These are phyloP conservation scores for Crocodylus rhombifer DNA, from an alignment of 2,797 vertebrate genomes.

Conservation along the genomic window DNA sequence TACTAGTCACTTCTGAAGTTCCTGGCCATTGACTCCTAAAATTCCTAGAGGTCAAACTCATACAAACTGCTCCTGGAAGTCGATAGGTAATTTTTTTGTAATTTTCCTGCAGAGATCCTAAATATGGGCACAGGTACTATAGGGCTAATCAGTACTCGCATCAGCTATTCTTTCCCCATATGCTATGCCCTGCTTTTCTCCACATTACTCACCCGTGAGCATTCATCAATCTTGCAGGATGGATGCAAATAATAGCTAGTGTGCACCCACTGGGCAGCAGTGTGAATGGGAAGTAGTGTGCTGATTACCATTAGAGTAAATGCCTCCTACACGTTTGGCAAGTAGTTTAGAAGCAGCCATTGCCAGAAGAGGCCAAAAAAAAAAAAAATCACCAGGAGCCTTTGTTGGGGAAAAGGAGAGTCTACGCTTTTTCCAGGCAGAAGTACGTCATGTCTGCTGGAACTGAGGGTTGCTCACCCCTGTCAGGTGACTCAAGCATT, in stretches of 20 bases:
- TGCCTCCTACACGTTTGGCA: neutral
- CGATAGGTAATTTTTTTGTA: neutral
- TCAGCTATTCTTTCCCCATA: neutral
- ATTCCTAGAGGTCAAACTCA: neutral
- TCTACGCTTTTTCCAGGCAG: neutral
- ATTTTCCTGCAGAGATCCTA: neutral
- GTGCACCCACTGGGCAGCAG: neutral
- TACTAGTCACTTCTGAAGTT: neutral
- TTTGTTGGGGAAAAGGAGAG: neutral
- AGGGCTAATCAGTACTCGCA: neutral
- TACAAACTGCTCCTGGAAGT: neutral
- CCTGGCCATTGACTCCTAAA: neutral
- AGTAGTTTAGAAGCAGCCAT: neutral
- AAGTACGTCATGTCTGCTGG: neutral
- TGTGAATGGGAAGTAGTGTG: neutral
- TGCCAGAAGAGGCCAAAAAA: neutral
- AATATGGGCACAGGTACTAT: neutral
- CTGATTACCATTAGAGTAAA: neutral
- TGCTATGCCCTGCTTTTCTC: neutral
- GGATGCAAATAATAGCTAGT: neutral
- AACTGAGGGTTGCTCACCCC: neutral
- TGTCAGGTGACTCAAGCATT: neutral
- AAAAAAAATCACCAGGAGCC: neutral
- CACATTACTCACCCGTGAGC: neutral
- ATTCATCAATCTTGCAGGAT: neutral